phyloP scores from a whole-genome alignment of 2,113 vertebrate species.

The Pungitius pungitius region DNA sequence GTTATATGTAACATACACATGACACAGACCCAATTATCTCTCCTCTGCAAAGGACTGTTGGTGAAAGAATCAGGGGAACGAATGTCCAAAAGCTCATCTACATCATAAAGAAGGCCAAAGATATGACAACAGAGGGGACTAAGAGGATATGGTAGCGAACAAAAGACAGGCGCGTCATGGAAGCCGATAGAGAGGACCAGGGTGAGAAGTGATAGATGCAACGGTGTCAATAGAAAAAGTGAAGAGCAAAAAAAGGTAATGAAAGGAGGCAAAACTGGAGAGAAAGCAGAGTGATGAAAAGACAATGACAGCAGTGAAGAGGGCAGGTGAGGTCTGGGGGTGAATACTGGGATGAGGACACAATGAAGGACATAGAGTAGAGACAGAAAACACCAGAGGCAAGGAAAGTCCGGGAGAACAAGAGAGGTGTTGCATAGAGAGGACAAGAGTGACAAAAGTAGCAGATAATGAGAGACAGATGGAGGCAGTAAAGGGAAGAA shows the following conservation, averaged over 20 bases:
- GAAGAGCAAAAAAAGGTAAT: slow-evolving; percentile 6
- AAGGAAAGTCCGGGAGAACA: slow-evolving; percentile 13
- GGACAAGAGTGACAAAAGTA: slow-evolving; percentile 38
- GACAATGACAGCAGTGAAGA: slow-evolving; percentile 3
- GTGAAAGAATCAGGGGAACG: neutral
- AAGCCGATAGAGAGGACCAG: neutral
- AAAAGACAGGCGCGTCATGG: slow-evolving; percentile 6
- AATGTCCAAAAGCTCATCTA: slow-evolving; percentile 20
- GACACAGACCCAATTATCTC: neutral
- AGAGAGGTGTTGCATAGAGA: slow-evolving; percentile 20
- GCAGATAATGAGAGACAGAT: slow-evolving; percentile 42
- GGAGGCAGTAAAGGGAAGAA: slow-evolving; percentile 15
- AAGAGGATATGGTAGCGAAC: neutral
- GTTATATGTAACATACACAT: no score
- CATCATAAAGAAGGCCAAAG: slow-evolving; percentile 3
- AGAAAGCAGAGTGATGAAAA: slow-evolving; percentile 1
- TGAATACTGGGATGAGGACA: neutral
- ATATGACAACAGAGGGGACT: slow-evolving; percentile 7
- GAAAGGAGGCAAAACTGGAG: neutral
- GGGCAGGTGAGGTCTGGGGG: neutral
- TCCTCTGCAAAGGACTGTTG: neutral
- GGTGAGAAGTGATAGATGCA: slow-evolving; percentile 2
- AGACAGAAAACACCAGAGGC: slow-evolving; percentile 1
- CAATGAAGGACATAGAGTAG: slow-evolving; percentile 12
- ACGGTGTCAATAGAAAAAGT: neutral